Conservation (phyloP, 2,797 vertebrate genomes). For the Sebastes vulpes region DNA sequence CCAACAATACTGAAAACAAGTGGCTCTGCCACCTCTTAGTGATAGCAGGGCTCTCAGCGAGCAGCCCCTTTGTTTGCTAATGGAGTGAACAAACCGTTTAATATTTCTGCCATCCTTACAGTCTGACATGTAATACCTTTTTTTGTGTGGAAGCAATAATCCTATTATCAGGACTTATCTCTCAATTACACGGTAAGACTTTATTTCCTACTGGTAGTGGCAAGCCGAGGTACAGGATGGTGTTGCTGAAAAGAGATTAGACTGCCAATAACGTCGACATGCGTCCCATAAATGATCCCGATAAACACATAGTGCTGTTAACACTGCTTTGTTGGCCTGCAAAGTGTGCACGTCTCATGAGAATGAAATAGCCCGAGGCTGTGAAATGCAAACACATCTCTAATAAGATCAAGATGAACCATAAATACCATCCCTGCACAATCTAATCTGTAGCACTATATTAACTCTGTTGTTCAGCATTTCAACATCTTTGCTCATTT, state of each 20-base stretch:
- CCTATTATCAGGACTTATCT: neutral
- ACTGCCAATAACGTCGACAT: neutral
- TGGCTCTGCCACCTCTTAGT: neutral
- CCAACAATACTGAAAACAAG: neutral
- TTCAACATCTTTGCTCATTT: neutral
- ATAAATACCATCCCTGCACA: constrained; percentile 8
- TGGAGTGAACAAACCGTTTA: neutral
- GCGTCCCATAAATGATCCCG: neutral
- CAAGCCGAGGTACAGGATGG: neutral
- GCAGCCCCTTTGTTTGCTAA: neutral
- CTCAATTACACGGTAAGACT: constrained; percentile 2
- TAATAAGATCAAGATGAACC: constrained; percentile 44
- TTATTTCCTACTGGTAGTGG: neutral
- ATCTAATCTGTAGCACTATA: constrained; percentile 17
- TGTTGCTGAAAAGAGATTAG: constrained; percentile 10
- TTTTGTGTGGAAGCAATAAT: constrained; percentile 7
- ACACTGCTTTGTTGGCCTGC: constrained; percentile 2
- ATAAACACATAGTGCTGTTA: constrained; percentile 14
- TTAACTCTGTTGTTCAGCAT: constrained; percentile 17
- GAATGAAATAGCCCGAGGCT: constrained; percentile 13
- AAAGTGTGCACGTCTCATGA: neutral
- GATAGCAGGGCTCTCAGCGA: neutral
- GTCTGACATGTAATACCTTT: neutral
- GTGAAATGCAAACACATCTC: constrained; percentile 31
- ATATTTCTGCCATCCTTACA: neutral